These are phyloP conservation scores for Thalassophryne amazonica DNA, from an alignment of 2,797 vertebrate genomes.

Conservation along the genomic window DNA sequence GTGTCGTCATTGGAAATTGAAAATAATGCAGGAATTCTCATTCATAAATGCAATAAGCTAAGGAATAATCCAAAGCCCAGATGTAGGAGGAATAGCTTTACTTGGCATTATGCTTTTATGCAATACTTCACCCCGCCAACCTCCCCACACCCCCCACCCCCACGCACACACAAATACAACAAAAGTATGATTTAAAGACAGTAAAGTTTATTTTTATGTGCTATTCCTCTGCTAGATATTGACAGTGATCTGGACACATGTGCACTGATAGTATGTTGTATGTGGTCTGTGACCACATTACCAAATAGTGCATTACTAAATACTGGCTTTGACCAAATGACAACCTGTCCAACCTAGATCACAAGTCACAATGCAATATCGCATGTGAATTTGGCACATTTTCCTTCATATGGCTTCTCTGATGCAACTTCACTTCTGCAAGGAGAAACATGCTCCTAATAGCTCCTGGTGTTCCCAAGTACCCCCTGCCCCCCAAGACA, in stretches of 20 bases:
- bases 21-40: constrained; percentile 52
- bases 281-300: constrained; percentile 56
- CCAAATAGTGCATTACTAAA: constrained; percentile 72
- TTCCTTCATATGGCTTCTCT: too few species aligned
- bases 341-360: neutral
- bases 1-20: constrained; percentile 24
- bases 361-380: neutral
- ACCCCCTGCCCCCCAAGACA: too few species aligned
- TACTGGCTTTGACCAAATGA: constrained; percentile 9
- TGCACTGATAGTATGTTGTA: constrained; percentile 1
- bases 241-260: neutral
- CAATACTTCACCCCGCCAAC: too few species aligned
- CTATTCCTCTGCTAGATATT: constrained; percentile 2
- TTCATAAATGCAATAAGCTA: constrained; percentile 42
- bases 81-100: constrained; percentile 44
- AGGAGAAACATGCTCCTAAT: too few species aligned
- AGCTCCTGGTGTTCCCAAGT: too few species aligned
- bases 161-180: constrained; percentile 15
- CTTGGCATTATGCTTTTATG: constrained; percentile 11
- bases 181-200: too few species aligned
- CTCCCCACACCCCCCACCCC: too few species aligned
- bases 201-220: neutral
- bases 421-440: too few species aligned
- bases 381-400: too few species aligned
- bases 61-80: constrained; percentile 4